Base-by-base conservation (phyloP, 2,888 invertebrate species). In the Pycnomerus fuliginosus region DNA sequence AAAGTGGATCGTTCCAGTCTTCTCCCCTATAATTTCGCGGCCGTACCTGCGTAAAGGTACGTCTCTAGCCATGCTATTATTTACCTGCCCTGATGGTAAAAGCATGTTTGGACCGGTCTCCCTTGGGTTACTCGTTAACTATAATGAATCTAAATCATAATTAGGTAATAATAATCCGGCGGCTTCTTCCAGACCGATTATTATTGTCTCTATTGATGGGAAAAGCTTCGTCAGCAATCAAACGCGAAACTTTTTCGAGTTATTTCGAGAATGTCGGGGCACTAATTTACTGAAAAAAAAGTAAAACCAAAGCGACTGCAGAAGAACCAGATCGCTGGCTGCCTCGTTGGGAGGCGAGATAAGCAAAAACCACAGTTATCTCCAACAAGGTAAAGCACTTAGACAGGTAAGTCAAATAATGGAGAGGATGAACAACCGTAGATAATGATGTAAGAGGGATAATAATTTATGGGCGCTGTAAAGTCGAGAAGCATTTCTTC, bases 331-430 rank as follows among this genome's bases (percentile, higher is more conserved):
- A 43, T 38, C 37, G 38, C 16, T 35, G 44, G 44, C 32, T 37
- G 35, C 36, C 36, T 34, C 41, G 33, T 20, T 20, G 41, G 22
- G 32, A 32, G 25, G 28, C 5, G 44, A 52, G 59, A 61, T 61
- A 61, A 61, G 56, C 55, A 48, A 55, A 56, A 57, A 59, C 55
- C 48, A 48, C 49, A 50, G 56, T 59, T 64, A 64, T 64, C 61
- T 53, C 40, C 53, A 51, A 64, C 64, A 64, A 61, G 64, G 61
- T 59, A 64, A 64, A 62, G 64, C 64, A 64, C 64, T 64, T 59
- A 58, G 44, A 44, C 61, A 61, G 63, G 63, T 61, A 61, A 56
- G 43, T 50, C 42, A 48, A 39, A 55, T 53, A 57, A 57, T 55
- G 52, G 52, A 50, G 42, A 48, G 52, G 52, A 52, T 49, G 54